phyloP scores from a whole-genome alignment of 2,113 vertebrate genomes.

The Pelvicachromis taeniatus region DNA sequence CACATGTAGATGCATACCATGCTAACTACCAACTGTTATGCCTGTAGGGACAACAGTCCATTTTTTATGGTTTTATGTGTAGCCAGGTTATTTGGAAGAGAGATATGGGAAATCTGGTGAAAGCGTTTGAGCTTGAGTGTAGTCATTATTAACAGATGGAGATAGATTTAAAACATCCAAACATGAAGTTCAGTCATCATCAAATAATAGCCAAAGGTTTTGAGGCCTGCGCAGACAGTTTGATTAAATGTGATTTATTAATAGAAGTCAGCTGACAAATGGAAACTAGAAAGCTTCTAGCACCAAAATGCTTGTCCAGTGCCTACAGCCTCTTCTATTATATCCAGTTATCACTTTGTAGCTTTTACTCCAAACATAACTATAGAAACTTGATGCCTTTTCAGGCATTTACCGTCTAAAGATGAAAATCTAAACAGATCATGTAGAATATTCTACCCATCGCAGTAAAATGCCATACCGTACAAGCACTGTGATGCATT shows the following conservation, averaged over 20 bases:
- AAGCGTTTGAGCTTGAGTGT: fast-evolving
- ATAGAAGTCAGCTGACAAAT: neutral
- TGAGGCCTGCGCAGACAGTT: neutral
- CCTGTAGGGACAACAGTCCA: fast-evolving
- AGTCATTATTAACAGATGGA: neutral
- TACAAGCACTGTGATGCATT: neutral
- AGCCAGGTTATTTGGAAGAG: neutral
- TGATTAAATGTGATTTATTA: neutral
- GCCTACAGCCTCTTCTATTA: neutral
- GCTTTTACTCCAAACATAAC: neutral
- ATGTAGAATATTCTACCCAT: neutral
- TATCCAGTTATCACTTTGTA: neutral
- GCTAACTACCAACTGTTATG: neutral
- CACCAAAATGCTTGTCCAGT: neutral
- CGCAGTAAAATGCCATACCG: neutral
- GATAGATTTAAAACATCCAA: neutral
- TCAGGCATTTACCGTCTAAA: neutral
- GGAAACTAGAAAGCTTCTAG: neutral
- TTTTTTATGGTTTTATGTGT: neutral
- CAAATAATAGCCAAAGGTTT: neutral
- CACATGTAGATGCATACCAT: neutral
- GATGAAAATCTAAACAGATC: neutral
- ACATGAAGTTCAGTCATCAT: neutral
- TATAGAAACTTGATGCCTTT: neutral
- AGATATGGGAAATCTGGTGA: neutral